These are phyloP conservation scores for Plebejus argus DNA, from an alignment of 2,888 invertebrate species.

Conservation along the genomic window DNA sequence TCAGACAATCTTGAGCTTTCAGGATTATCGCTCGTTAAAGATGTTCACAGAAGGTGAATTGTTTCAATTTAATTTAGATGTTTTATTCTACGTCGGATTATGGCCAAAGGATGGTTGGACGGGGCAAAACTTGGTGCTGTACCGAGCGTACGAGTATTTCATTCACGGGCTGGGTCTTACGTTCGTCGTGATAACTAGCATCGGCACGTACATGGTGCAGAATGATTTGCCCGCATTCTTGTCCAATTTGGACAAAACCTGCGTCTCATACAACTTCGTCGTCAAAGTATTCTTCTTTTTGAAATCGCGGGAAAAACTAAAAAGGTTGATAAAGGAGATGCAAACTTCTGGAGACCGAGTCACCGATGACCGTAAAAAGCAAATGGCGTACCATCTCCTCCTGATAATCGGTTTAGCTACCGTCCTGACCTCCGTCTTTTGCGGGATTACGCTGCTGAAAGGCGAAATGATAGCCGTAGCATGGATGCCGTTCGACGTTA, in stretches of 20 bases:
- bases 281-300: constrained; percentile 57
- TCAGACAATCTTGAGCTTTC: background rate
- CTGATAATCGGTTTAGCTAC: constrained; percentile 48
- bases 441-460: constrained; percentile 50
- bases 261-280: constrained; percentile 59
- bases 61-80: constrained; percentile 62
- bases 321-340: constrained; percentile 55
- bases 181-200: constrained; percentile 51
- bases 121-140: constrained; percentile 45
- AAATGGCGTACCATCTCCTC: constrained; percentile 54
- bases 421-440: constrained; percentile 49
- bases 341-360: constrained; percentile 57
- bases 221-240: constrained; percentile 51
- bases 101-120: constrained; percentile 58
- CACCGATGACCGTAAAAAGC: constrained; percentile 48
- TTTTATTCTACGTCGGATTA: constrained; percentile 58
- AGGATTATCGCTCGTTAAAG: background rate
- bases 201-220: constrained; percentile 54
- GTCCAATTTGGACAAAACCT: constrained; percentile 57
- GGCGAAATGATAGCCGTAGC: constrained; percentile 60
- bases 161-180: constrained; percentile 50
- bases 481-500: constrained; percentile 67
- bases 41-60: constrained; percentile 47
- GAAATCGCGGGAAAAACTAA: constrained; percentile 51
- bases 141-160: constrained; percentile 53